These are phyloP conservation scores for Benitochromis conjunctus DNA, from an alignment of 2,113 vertebrate genomes.

Conservation along the genomic window DNA sequence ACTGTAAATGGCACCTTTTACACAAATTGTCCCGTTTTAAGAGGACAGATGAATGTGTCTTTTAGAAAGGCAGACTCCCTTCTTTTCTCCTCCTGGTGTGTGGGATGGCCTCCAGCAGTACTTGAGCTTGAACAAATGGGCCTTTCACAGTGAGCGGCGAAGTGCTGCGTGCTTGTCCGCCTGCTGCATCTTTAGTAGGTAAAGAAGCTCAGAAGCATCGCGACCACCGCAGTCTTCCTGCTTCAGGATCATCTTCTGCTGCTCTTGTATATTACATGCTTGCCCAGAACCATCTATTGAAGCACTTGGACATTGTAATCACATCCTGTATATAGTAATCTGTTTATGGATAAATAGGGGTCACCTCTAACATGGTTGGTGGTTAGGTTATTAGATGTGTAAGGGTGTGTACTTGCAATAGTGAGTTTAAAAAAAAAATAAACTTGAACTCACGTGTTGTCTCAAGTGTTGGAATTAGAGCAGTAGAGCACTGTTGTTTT, in stretches of 20 bases:
- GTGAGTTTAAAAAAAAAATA: neutral
- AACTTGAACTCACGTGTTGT: neutral
- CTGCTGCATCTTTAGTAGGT: constrained; percentile 53
- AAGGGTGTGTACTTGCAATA: neutral
- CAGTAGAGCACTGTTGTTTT: constrained; percentile 30
- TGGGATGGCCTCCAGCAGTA: constrained; percentile 63
- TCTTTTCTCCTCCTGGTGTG: constrained; percentile 50
- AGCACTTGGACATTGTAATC: neutral
- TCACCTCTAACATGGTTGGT: neutral
- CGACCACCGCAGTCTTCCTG: constrained; percentile 33
- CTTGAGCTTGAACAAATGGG: constrained; percentile 67
- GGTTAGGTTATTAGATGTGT: neutral
- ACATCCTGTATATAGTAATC: constrained; percentile 14
- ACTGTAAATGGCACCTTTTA: constrained; percentile 56
- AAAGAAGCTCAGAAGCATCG: constrained; percentile 26
- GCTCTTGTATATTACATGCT: constrained; percentile 13
- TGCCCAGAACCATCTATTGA: constrained; percentile 9
- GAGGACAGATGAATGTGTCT: constrained; percentile 72
- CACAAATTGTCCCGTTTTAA: constrained; percentile 66
- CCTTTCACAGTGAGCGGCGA: constrained; percentile 56
- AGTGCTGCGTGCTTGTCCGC: constrained; percentile 47
- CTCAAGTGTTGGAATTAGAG: constrained; percentile 36
- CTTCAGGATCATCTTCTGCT: constrained; percentile 17
- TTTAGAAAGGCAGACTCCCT: constrained; percentile 72
- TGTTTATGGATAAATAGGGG: constrained; percentile 26